Evolutionary conservation across 2,113 vertebrate genomes (phyloP), one percentile per base, ranked within the genome.

Genomic region (Brachyistius frenatus): DNA sequence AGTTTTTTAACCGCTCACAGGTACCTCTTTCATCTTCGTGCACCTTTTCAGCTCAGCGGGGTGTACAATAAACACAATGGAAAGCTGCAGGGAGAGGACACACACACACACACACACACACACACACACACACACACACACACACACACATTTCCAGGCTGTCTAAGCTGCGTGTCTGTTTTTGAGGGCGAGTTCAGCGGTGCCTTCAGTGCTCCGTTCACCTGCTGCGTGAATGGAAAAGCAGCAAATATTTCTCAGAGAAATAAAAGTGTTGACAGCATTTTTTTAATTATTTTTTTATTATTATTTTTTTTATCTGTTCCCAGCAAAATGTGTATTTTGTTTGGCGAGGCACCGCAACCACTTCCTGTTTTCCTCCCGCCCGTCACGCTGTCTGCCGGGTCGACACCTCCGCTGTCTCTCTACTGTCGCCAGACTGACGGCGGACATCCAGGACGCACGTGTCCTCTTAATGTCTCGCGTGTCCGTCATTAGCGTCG

Each of bases 191-290:
- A 73, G 41, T 53, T 76, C 53, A 83, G 68, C 30, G 4, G 23
- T 14, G 61, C 44, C 10, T 23, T 52, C 53, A 44, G 35, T 53
- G 79, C 3, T 10, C 7, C 2, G 7, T 23, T 56, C 62, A 66
- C 72, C 76, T 73, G 64, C 71, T 46, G 63, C 5, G 35, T 62
- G 62, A 83, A 79, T 68, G 33, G 54, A 60, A 76, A 67, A 13
- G 23, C 10, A 35, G 32, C 36, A 76, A 66, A 67, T 68, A 36
- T 46, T 65, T 65, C 36, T 35, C n/a, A n/a, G 7, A 70, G 32
- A 60, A n/a, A 31, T 37, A 41, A 55, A 35, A 65, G 31, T 41
- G 44, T 10, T 70, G 53, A 61, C 66, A n/a, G 68, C 52, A 31
- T 11, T 55, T 55, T 10, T 32, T 23, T 53, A n/a, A n/a, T 7